These are phyloP conservation scores for Dynastes tityus DNA, from an alignment of 2,888 invertebrate genomes.

Conservation along the genomic window DNA sequence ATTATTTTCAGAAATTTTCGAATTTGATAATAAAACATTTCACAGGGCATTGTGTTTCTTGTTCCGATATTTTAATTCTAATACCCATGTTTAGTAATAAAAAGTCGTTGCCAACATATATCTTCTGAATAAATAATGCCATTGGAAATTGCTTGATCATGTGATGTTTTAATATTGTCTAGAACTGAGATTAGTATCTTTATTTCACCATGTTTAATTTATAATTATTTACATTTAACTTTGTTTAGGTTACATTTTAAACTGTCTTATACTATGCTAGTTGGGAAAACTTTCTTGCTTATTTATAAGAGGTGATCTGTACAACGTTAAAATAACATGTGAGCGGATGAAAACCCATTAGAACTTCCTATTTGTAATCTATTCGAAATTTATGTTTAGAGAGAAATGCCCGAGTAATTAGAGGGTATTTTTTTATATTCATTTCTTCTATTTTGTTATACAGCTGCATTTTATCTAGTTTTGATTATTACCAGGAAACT, in stretches of 20 bases:
- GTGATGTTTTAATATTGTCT: too few relatives aligned
- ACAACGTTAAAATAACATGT: constrained; percentile 45
- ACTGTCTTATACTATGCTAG: constrained; percentile 13
- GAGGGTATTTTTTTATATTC: background rate
- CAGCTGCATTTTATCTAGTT: background rate
- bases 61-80: too few relatives aligned
- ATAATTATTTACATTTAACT: constrained; percentile 35
- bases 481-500: too few relatives aligned
- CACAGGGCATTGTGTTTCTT: too few relatives aligned
- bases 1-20: too few relatives aligned
- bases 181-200: background rate
- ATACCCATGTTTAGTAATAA: too few relatives aligned
- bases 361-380: constrained; percentile 30
- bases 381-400: constrained; percentile 28
- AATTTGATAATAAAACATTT: too few relatives aligned
- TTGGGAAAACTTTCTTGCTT: constrained; percentile 36
- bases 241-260: constrained; percentile 37
- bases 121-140: background rate
- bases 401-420: constrained; percentile 38
- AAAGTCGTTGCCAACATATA: background rate
- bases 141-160: too few relatives aligned
- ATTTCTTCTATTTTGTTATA: constrained; percentile 16
- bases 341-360: constrained; percentile 37
- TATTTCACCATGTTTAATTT: constrained; percentile 23
- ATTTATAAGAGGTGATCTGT: constrained; percentile 44